Evolutionary conservation across 2,888 invertebrate genomes (phyloP).

Genomic region (Drosophila formosana): DNA sequence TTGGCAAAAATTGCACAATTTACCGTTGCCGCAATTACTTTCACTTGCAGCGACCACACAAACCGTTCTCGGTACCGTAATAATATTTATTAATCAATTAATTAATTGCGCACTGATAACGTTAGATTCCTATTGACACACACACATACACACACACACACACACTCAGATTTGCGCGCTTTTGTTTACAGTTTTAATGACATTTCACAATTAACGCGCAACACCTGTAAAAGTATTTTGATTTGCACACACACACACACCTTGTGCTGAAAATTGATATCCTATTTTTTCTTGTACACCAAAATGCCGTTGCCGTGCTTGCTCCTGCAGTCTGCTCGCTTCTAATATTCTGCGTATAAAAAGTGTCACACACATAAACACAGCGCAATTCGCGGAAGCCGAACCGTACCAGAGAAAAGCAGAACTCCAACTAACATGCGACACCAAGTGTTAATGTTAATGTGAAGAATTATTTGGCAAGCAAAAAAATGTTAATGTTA

Average conservation of each 20-base stretch:
- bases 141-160: constrained; percentile 4
- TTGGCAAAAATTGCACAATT: constrained; percentile 28
- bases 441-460: constrained; percentile 31
- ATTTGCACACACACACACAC: constrained; percentile 57
- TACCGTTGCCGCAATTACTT: constrained; percentile 40
- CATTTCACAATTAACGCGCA: not conserved
- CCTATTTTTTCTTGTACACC: constrained; percentile 57
- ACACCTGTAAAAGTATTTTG: constrained; percentile 27
- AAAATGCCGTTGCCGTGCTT: constrained; percentile 40
- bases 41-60: constrained; percentile 33
- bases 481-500: constrained; percentile 22
- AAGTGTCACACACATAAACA: constrained; percentile 12
- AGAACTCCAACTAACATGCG: constrained; percentile 50
- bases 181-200: constrained; percentile 43
- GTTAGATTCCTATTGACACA: constrained; percentile 7
- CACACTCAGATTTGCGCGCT: constrained; percentile 26
- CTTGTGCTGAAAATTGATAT: constrained; percentile 36
- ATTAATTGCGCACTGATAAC: constrained; percentile 45
- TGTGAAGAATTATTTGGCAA: constrained; percentile 12
- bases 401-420: constrained; percentile 36
- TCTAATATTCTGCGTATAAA: constrained; percentile 48
- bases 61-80: constrained; percentile 5
- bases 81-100: constrained; percentile 39
- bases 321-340: constrained; percentile 25
- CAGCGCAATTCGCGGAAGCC: not conserved